Percentiles rank a stretch among this genome's conserved stretches.
phyloP scores from a whole-genome alignment of 2,888 invertebrate genomes.

The Ceramica pisi region DNA sequence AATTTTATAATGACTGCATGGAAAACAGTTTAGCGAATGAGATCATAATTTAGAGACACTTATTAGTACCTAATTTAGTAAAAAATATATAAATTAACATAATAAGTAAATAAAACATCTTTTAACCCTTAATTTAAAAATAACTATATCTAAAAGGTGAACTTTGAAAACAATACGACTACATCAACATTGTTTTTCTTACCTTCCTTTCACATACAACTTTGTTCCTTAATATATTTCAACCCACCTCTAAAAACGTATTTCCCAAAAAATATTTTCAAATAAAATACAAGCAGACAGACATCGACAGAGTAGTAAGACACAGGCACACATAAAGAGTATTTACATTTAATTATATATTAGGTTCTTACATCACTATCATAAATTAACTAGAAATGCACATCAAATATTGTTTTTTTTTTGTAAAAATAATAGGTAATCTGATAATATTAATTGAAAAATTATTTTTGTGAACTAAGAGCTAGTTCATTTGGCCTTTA shows the following conservation, averaged over 20 bases:
- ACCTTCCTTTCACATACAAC: not conserved
- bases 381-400: conserved; percentile 3
- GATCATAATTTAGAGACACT: conserved; percentile 11
- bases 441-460: not conserved
- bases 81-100: not conserved
- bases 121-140: conserved; percentile 5
- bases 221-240: not conserved
- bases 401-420: not conserved
- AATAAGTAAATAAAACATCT: not conserved
- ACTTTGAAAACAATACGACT: not conserved
- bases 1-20: conserved; percentile 10
- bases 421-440: not conserved
- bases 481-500: not conserved
- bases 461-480: not conserved
- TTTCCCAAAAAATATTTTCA: not conserved
- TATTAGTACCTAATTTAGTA: conserved; percentile 3
- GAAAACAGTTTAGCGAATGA: conserved; percentile 25
- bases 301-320: conserved; percentile 10
- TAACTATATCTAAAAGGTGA: not conserved
- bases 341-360: conserved; percentile 51
- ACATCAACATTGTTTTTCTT: not conserved
- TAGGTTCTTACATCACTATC: conserved; percentile 30
- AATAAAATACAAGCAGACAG: not conserved
- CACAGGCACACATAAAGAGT: conserved; percentile 36
- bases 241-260: not conserved